Evolutionary conservation across 2,888 invertebrate genomes (phyloP).

Genomic region (Stegana nigrithorax): DNA sequence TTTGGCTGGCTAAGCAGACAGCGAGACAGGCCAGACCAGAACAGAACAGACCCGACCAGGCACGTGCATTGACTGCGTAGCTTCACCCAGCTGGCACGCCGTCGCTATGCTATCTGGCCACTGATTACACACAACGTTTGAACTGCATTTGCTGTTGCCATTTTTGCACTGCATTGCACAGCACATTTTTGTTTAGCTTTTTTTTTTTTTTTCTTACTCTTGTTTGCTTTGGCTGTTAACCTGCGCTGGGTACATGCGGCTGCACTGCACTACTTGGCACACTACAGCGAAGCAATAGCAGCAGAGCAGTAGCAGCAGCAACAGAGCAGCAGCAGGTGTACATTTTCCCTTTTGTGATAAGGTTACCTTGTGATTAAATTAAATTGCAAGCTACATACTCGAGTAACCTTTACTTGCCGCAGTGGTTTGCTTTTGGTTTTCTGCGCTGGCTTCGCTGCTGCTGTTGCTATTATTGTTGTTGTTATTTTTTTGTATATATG

Average conservation of each 20-base stretch:
- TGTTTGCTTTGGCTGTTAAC: too few relatives aligned
- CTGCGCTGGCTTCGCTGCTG: neutral
- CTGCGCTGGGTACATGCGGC: neutral
- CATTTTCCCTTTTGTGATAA: slow-evolving; percentile 43
- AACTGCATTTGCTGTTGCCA: neutral
- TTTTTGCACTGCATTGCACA: neutral
- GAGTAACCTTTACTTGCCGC: neutral
- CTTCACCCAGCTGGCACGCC: neutral
- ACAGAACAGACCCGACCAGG: too few relatives aligned
- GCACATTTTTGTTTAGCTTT: too few relatives aligned
- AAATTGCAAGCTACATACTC: slow-evolving; percentile 43
- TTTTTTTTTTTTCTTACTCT: slow-evolving; percentile 1
- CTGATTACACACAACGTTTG: slow-evolving; percentile 14
- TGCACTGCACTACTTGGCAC: too few relatives aligned
- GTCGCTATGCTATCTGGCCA: slow-evolving; percentile 5
- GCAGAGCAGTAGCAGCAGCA: neutral
- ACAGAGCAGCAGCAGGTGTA: slow-evolving; percentile 38
- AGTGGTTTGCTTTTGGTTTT: too few relatives aligned
- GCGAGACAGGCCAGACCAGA: too few relatives aligned
- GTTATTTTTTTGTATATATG: too few relatives aligned
- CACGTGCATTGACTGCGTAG: neutral
- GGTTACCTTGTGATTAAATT: slow-evolving; percentile 55
- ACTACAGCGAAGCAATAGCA: neutral
- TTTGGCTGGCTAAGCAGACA: too few relatives aligned
- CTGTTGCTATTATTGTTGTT: too few relatives aligned